Evolutionary conservation across 2,797 vertebrate genomes (phyloP).

Genomic region (Pangasius macronema): DNA sequence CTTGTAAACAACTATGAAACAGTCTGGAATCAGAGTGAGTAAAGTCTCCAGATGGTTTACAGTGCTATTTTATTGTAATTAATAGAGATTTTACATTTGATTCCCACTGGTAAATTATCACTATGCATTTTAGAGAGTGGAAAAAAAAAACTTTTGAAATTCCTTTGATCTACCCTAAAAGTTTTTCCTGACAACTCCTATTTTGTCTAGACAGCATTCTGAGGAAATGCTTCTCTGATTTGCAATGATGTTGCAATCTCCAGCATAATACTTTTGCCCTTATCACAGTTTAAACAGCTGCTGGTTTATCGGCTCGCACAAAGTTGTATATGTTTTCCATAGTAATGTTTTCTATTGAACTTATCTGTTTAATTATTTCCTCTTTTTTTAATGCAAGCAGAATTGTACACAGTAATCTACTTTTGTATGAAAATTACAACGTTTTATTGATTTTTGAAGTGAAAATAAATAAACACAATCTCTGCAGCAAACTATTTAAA

Average conservation of each 20-base stretch:
- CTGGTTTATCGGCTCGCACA: conserved; percentile 1
- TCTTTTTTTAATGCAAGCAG: neutral
- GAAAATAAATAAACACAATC: neutral
- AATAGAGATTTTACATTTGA: neutral
- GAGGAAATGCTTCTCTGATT: conserved; percentile 11
- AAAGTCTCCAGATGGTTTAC: neutral
- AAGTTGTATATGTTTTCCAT: conserved; percentile 10
- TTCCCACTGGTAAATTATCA: neutral
- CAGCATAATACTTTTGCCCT: conserved; percentile 13
- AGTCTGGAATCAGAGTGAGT: neutral
- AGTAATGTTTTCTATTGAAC: conserved; percentile 1
- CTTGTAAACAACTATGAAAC: neutral
- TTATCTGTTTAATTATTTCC: conserved; percentile 9
- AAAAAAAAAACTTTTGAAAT: neutral
- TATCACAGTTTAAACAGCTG: conserved; percentile 30
- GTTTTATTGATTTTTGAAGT: neutral
- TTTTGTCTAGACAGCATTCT: conserved; percentile 12
- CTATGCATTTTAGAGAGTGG: neutral
- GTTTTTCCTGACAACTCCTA: conserved; percentile 37
- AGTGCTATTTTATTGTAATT: neutral
- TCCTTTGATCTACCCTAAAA: conserved; percentile 29
- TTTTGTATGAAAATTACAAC: neutral
- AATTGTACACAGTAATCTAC: neutral
- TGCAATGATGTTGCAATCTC: conserved; percentile 12
- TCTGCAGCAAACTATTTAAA: neutral